Conservation (phyloP, 2,113 vertebrate species). For the Labeo catla region DNA sequence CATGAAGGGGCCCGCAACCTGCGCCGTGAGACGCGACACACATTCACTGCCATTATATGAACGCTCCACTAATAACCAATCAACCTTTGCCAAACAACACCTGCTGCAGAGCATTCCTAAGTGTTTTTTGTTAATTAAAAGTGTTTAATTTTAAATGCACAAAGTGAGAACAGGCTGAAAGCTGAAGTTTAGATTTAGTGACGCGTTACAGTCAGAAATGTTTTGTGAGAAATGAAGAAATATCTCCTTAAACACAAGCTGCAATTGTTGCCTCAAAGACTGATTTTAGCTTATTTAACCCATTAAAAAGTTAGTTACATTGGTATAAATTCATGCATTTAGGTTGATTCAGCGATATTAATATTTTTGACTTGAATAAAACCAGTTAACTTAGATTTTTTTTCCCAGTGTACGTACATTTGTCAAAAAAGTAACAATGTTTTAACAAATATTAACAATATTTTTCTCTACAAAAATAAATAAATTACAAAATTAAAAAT, state of each 20-base stretch:
- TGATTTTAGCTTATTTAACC: background rate
- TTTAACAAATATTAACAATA: no score
- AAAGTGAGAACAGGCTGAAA: background rate
- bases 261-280: background rate
- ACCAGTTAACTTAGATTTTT: background rate
- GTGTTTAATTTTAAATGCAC: background rate
- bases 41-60: background rate
- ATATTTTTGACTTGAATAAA: background rate
- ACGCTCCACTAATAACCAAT: background rate
- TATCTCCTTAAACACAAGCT: no score
- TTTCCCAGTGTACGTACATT: no score
- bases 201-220: no score
- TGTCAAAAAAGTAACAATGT: no score
- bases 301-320: background rate
- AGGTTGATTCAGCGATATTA: background rate
- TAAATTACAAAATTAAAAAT: no score
- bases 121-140: background rate
- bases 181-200: no score
- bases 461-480: no score
- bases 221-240: no score
- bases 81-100: no score
- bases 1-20: conserved; percentile 65
- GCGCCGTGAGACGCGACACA: conserved; percentile 53
- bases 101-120: no score
- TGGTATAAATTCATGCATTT: background rate